phyloP scores from a whole-genome alignment of 2,797 vertebrate species.

The Brotula barbata region DNA sequence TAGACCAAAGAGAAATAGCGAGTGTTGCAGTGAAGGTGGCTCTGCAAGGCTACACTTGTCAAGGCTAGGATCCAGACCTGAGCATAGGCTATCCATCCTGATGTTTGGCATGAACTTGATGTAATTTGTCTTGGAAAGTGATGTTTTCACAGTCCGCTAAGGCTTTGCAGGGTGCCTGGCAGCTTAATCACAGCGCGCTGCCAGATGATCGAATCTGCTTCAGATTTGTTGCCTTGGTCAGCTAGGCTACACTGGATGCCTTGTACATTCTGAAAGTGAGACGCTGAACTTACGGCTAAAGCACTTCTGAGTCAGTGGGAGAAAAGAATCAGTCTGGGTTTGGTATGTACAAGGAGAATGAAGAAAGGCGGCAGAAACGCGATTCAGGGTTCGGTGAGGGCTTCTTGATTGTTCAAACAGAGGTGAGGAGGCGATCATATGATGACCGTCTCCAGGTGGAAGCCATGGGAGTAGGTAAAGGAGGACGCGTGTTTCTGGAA shows the following conservation, averaged over 20 bases:
- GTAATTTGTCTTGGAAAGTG: conserved; percentile 20
- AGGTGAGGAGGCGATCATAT: conserved; percentile 70
- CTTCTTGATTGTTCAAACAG: conserved; percentile 39
- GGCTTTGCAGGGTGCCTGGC: conserved; percentile 12
- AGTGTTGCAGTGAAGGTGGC: conserved; percentile 34
- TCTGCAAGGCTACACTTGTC: conserved; percentile 64
- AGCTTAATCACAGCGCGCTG: conserved; percentile 28
- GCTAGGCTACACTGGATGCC: conserved; percentile 36
- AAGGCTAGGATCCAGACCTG: conserved; percentile 67
- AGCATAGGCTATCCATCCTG: conserved; percentile 46
- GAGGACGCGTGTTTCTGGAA: conserved; percentile 69
- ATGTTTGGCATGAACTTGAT: conserved; percentile 38
- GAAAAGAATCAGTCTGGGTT: conserved; percentile 52
- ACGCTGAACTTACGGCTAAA: conserved; percentile 55
- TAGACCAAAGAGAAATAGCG: conserved; percentile 17
- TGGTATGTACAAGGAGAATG: conserved; percentile 68
- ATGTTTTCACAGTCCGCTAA: conserved; percentile 26
- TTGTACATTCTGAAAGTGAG: conserved; percentile 61
- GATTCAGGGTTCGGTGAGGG: conserved; percentile 47
- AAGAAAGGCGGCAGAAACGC: conserved; percentile 22
- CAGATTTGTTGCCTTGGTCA: conserved; percentile 40
- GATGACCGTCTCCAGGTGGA: conserved; percentile 80
- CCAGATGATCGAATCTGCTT: conserved; percentile 26
- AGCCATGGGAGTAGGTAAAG: conserved; percentile 74
- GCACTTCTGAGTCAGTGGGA: conserved; percentile 59